Evolutionary conservation across 2,888 invertebrate species (phyloP).

Genomic region (Lottia scabra): DNA sequence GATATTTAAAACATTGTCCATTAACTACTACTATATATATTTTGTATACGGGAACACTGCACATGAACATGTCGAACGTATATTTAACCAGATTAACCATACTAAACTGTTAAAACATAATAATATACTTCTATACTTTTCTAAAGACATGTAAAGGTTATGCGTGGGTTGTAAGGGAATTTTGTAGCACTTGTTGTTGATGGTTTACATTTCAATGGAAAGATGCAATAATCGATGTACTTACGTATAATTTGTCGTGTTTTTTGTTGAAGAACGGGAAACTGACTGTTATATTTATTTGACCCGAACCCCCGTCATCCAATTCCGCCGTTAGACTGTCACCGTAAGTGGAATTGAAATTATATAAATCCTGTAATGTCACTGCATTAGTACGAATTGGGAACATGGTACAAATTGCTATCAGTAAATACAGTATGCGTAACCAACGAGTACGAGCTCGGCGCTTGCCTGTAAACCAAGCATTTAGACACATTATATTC

Average conservation of each 20-base stretch:
- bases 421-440: constrained; percentile 23
- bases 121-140: not conserved
- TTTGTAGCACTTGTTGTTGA: not conserved
- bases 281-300: constrained; percentile 28
- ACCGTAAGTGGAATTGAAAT: constrained; percentile 25
- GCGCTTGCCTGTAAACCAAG: constrained; percentile 13
- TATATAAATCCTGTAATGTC: constrained; percentile 32
- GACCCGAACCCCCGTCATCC: constrained; percentile 43
- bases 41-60: too few species aligned
- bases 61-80: too few species aligned
- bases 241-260: constrained; percentile 40
- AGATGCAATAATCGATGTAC: constrained; percentile 22
- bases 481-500: constrained; percentile 41
- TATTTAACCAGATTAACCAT: too few species aligned
- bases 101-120: too few species aligned
- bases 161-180: not conserved
- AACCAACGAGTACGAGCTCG: constrained; percentile 21
- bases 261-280: constrained; percentile 39
- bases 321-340: constrained; percentile 28
- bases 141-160: not conserved
- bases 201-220: too few species aligned
- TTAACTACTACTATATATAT: too few species aligned
- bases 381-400: constrained; percentile 17
- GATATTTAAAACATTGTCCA: too few species aligned
- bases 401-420: constrained; percentile 18